phyloP scores from a whole-genome alignment of 2,888 invertebrate genomes.

The Drepanosiphum platanoidis region DNA sequence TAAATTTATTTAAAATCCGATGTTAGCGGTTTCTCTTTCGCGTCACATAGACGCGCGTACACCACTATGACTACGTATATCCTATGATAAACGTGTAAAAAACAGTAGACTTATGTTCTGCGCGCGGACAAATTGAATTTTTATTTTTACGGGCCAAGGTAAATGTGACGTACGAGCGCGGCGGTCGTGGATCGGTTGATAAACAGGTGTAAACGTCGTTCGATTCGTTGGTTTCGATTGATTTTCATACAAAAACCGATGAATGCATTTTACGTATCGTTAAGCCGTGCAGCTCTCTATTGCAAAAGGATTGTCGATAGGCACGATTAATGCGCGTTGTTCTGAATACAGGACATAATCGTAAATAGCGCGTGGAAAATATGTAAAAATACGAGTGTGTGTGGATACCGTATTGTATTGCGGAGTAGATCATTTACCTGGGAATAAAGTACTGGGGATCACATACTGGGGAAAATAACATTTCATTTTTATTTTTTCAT shows the following conservation, averaged over 20 bases:
- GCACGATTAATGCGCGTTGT: not conserved
- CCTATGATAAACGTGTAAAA: too few species aligned
- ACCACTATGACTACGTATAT: too few species aligned
- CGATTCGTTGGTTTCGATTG: not conserved
- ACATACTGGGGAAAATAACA: not conserved
- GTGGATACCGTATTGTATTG: not conserved
- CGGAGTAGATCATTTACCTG: not conserved
- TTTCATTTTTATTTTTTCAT: not conserved
- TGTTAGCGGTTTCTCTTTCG: slow-evolving; percentile 30
- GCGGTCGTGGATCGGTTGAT: slow-evolving; percentile 24
- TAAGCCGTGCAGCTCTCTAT: not conserved
- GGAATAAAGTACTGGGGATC: not conserved
- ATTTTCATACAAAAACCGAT: slow-evolving; percentile 1
- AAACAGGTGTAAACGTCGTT: slow-evolving; percentile 8
- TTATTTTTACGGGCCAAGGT: not conserved
- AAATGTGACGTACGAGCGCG: not conserved
- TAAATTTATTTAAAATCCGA: slow-evolving; percentile 17
- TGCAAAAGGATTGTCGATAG: not conserved
- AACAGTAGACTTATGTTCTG: too few species aligned
- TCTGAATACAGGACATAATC: not conserved
- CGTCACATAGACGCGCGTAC: not conserved
- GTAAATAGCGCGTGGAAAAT: slow-evolving; percentile 20
- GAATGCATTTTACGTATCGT: not conserved
- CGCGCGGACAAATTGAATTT: too few species aligned
- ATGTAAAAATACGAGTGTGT: not conserved